Evolutionary conservation across 2,797 vertebrate genomes (phyloP).

Genomic region (Notoglanidium macrostoma): DNA sequence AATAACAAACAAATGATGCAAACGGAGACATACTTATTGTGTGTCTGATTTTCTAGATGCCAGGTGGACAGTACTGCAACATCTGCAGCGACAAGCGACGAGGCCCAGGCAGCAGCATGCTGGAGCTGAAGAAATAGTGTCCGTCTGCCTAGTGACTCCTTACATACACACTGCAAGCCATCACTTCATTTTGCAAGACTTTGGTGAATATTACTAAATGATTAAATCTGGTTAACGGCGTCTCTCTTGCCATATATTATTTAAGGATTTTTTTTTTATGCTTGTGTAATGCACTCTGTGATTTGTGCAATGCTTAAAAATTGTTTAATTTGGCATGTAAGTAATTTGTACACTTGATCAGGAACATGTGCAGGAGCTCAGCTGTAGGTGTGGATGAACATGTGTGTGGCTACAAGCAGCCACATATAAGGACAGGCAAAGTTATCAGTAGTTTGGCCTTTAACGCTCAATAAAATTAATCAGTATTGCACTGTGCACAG

Average conservation of each 20-base stretch:
- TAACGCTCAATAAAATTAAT: background rate
- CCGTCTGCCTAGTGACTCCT: background rate
- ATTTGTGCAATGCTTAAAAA: background rate
- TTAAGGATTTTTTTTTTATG: background rate
- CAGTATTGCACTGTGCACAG: too few relatives aligned
- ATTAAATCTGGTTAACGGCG: background rate
- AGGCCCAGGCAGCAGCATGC: conserved; percentile 87
- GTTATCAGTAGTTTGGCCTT: background rate
- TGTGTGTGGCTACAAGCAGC: background rate
- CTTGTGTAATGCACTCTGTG: background rate
- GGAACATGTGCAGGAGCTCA: background rate
- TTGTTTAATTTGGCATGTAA: background rate
- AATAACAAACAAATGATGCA: too few relatives aligned
- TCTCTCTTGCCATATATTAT: background rate
- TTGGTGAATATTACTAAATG: background rate
- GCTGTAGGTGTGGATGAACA: too few relatives aligned
- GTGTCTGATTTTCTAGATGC: conserved; percentile 72
- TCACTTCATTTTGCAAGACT: background rate
- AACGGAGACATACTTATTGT: background rate
- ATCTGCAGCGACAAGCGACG: conserved; percentile 95
- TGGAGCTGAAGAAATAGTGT: conserved; percentile 89
- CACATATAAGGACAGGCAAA: background rate
- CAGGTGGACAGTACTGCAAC: conserved; percentile 89
- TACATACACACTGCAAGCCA: background rate
- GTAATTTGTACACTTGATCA: background rate